Evolutionary conservation across 2,888 invertebrate genomes (phyloP).

Genomic region (Notodonta ziczac): DNA sequence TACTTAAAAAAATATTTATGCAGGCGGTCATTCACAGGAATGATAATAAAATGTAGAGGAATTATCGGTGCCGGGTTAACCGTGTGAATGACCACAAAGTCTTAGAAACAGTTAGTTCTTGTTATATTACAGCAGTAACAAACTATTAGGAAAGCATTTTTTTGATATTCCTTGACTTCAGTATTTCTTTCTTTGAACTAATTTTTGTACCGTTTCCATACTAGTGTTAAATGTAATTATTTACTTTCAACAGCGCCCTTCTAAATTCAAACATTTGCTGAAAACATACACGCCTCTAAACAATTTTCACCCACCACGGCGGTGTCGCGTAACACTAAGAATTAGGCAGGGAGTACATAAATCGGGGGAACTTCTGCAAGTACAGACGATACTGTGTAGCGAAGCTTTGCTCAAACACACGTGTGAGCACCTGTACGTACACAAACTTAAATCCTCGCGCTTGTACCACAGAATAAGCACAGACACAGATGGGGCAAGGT

Average conservation of each 20-base stretch:
- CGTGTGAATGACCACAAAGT: no score
- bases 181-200: no score
- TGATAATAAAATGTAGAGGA: no score
- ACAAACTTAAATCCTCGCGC: slow-evolving; percentile 61
- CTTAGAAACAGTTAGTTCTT: no score
- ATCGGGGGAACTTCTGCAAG: slow-evolving; percentile 46
- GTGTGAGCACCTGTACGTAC: slow-evolving; percentile 52
- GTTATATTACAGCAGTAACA: no score
- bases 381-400: slow-evolving; percentile 53
- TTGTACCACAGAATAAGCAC: slow-evolving; percentile 53
- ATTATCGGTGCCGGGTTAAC: no score
- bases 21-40: no score
- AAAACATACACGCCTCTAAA: slow-evolving; percentile 17
- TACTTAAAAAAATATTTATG: no score
- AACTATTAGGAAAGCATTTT: not conserved
- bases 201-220: no score
- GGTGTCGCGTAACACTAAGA: slow-evolving; percentile 37
- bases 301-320: slow-evolving; percentile 32
- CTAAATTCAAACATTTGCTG: not conserved
- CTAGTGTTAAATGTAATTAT: not conserved
- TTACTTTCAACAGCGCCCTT: not conserved
- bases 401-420: slow-evolving; percentile 54
- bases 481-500: slow-evolving; percentile 35
- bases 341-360: slow-evolving; percentile 52
- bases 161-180: no score